These are phyloP conservation scores for Paragorgia papillata DNA, from an alignment of 92 coral and sea anemone species.

Conservation along the genomic window DNA sequence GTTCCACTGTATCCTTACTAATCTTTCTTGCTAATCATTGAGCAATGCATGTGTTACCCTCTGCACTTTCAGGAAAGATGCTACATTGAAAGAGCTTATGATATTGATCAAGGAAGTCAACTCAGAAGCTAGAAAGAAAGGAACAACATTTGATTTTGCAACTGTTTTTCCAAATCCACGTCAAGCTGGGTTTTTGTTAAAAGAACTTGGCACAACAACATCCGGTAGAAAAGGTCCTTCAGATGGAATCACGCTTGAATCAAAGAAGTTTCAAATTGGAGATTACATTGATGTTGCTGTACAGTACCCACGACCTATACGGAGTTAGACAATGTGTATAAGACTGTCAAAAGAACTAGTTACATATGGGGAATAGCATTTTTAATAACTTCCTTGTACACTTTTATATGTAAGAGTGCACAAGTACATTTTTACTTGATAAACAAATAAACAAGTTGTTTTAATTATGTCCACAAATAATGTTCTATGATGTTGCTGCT, in stretches of 20 bases:
- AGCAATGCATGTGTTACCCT: too few species aligned
- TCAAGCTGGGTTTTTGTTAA: constrained; percentile 89
- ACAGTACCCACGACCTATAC: constrained; percentile 67
- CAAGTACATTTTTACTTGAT: too few species aligned
- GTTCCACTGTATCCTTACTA: too few species aligned
- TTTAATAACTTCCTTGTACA: too few species aligned
- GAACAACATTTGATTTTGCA: constrained; percentile 89
- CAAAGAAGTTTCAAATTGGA: constrained; percentile 97
- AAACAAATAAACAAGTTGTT: too few species aligned
- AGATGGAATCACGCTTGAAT: constrained; percentile 78
- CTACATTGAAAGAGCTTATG: constrained; percentile 96
- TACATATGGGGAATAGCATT: constrained; percentile 58
- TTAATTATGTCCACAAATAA: too few species aligned
- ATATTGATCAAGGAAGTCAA: constrained; percentile 95
- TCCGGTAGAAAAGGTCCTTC: constrained; percentile 88
- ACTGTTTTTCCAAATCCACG: constrained; percentile 95
- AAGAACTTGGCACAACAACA: constrained; percentile 86
- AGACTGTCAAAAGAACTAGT: too few species aligned
- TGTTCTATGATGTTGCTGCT: too few species aligned
- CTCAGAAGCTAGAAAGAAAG: constrained; percentile 91
- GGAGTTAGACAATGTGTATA: background rate
- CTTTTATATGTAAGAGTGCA: too few species aligned
- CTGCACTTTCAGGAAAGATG: constrained; percentile 91
- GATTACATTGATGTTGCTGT: constrained; percentile 97
- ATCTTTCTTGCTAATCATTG: too few species aligned